These are phyloP conservation scores for Hyppa rectilinea DNA, from an alignment of 2,888 invertebrate genomes.

Conservation along the genomic window DNA sequence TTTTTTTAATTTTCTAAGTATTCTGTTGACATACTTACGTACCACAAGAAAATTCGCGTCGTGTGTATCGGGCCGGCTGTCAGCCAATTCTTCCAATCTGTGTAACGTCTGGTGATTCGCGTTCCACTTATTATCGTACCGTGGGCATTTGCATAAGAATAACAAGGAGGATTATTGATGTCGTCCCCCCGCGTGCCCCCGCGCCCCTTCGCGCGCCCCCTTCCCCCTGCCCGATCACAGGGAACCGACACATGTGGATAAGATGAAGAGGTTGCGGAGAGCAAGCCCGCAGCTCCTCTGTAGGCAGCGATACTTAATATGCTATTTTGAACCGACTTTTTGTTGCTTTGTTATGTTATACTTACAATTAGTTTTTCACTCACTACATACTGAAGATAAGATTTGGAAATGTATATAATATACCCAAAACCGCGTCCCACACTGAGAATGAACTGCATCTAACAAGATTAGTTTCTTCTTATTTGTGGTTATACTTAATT, in stretches of 20 bases:
- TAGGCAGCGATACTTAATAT: background rate
- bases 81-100: conserved; percentile 88
- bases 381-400: background rate
- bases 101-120: conserved; percentile 88
- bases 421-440: too few relatives aligned
- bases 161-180: conserved; percentile 91
- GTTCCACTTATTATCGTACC: conserved; percentile 89
- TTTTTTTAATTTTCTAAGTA: background rate
- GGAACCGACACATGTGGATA: conserved; percentile 48
- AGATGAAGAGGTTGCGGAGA: conserved; percentile 53
- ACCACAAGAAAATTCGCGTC: conserved; percentile 29
- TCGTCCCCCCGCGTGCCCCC: conserved; percentile 72
- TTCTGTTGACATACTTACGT: background rate
- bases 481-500: background rate
- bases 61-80: conserved; percentile 72
- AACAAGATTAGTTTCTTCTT: background rate
- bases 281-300: too few relatives aligned
- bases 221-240: conserved; percentile 45
- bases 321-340: too few relatives aligned
- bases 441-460: background rate
- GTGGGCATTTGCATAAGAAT: conserved; percentile 90
- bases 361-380: background rate
- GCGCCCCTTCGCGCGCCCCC: conserved; percentile 49
- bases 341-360: background rate
- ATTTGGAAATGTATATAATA: background rate